A percentile compares a stretch with the other conserved stretches of the same genome.
Conservation (phyloP, 2,888 invertebrate genomes). For the Chrysodeixis includens region DNA sequence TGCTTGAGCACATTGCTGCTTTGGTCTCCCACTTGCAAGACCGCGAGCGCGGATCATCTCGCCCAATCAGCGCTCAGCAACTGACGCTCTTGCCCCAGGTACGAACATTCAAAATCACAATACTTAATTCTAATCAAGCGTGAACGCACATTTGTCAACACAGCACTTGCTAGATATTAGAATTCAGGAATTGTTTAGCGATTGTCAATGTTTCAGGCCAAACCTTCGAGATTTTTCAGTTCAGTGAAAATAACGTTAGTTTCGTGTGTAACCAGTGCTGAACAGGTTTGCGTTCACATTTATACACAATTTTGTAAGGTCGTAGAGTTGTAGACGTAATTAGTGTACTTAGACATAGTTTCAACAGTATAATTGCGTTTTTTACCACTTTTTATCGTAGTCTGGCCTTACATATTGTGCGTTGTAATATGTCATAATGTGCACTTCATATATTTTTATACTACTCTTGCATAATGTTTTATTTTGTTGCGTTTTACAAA, state of each 20-base stretch:
- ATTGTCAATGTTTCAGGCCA: not conserved
- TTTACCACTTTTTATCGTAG: not conserved
- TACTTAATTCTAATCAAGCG: not conserved
- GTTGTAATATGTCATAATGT: constrained; percentile 1
- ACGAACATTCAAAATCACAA: constrained; percentile 9
- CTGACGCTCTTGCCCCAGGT: constrained; percentile 92
- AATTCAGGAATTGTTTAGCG: not conserved
- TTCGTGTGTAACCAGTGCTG: not conserved
- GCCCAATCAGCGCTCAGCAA: constrained; percentile 88
- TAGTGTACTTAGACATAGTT: no score
- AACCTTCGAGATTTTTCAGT: not conserved
- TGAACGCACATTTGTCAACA: constrained; percentile 27
- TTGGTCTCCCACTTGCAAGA: constrained; percentile 96
- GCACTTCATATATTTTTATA: constrained; percentile 12
- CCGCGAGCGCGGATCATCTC: constrained; percentile 91
- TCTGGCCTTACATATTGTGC: constrained; percentile 12
- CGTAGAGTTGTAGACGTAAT: not conserved
- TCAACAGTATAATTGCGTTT: not conserved
- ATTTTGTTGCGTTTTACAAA: constrained; percentile 44
- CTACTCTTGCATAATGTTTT: constrained; percentile 36
- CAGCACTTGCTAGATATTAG: constrained; percentile 4
- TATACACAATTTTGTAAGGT: not conserved
- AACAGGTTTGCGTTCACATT: constrained; percentile 22
- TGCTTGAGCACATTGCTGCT: constrained; percentile 97
- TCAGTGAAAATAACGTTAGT: constrained; percentile 6